Evolutionary conservation across 2,888 invertebrate species (phyloP), one percentile per base, ranked within the genome.

Genomic region (Argyresthia goedartella): DNA sequence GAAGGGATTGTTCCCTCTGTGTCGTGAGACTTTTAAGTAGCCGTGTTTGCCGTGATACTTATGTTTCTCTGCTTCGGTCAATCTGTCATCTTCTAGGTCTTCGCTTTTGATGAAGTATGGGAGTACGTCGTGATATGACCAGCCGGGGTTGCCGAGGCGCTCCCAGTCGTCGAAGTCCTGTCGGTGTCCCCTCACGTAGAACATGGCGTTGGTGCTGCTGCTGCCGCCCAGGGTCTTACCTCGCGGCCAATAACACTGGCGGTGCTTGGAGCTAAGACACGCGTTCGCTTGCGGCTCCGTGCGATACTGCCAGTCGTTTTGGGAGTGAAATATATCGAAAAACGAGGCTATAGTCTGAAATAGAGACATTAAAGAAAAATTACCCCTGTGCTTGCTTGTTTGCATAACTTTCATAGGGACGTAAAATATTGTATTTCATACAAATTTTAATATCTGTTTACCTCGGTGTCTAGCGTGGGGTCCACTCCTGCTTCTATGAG

Each of bases 151-250:
- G 1, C 90, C 89, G 14, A 69, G 59, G 0, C 69, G 70, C 16
- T 80, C 82, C 91, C 91, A 91, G 56, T 77, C 71, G 42, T 89
- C 77, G 54, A 88, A 91, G 60, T 90, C 89, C 1, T 64, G 56
- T 4, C 71, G 76, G 58, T 85, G 88, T 0, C 89, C 90, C 47
- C 89, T 78, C 4, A 90, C 76, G 59, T 89, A 90, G 53, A 89
- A 77, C 84, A 90, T 89, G 16, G 69, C 88, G 61, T 90, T 91
- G 35, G 89, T 73, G n/a, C 84, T 80, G 39, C 90, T 89, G 6
- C 81, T 79, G 1, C 91, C 91, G 49, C 91, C 91, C 56, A 91
- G 71, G 51, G 87, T 77, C 62, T 90, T 91, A 0, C 92, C 93
- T 42, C 91, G 76, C 1, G 91, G 88, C 90, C 90, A 90, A 0